Base-by-base conservation (phyloP, 2,113 vertebrate genomes). In the Pseudorectes ferrugineus region DNA sequence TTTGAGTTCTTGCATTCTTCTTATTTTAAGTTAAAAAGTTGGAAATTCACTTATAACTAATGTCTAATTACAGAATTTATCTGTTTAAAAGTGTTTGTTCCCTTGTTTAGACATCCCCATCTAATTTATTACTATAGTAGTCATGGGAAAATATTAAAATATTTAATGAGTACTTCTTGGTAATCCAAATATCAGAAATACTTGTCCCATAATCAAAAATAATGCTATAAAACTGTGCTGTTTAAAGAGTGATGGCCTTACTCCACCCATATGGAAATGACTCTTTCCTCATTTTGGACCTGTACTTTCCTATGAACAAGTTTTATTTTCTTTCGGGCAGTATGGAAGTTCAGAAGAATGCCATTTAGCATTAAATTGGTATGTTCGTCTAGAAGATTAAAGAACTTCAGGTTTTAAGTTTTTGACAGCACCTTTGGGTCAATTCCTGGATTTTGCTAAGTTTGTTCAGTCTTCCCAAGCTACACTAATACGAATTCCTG, bases 391-490 rank as follows among this genome's bases (percentile, higher is more conserved):
- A 33, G 76, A 80, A 82, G 26, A 61, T 76, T 25, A 57, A 79
- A 75, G 38, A 57, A 82, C 22, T 68, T 82, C 14, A 33, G 20
- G 9, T 92, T 92, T 88, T 68, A 48, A 49, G 62, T 49, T 95
- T 92, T 70, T 93, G 82, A 92, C 85, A 76, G 66, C 20, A 46
- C 21, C 14, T 82, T 89, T 73, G 46, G 66, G 78, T 92, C 78
- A 73, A 1, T 90, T 94, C 31, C 57, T 93, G 31, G 19, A 65
- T 80, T 79, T 76, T 24, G 35, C 58, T 82, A 51, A 82, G 45
- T 85, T 95, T 80, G 57, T 75, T 92, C 36, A 63, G 62, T 63
- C 57, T 85, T 93, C 58, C 79, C 43, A 78, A 89, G 66, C 66
- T 93, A 40, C 13, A 8, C 33, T 91, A 70, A 71, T 62, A 45